Evolutionary conservation across 2,113 vertebrate genomes (phyloP).

Genomic region (Chiloscyllium plagiosum): DNA sequence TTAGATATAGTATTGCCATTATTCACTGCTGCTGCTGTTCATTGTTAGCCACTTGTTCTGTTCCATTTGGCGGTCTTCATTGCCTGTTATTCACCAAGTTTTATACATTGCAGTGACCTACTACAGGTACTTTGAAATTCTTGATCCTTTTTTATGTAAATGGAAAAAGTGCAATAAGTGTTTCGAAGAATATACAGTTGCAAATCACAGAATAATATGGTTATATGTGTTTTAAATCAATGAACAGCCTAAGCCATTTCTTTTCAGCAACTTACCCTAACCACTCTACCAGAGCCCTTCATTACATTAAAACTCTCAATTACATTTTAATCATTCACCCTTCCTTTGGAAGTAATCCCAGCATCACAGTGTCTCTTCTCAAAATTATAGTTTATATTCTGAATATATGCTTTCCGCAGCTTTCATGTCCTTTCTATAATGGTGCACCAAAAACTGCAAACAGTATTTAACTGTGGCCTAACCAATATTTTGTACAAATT

Average conservation of each 20-base stretch:
- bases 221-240: neutral
- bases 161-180: neutral
- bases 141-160: neutral
- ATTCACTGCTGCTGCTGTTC: neutral
- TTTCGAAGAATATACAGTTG: neutral
- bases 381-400: neutral
- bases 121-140: neutral
- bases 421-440: neutral
- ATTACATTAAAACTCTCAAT: neutral
- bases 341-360: neutral
- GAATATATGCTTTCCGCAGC: neutral
- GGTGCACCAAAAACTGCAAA: neutral
- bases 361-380: neutral
- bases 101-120: neutral
- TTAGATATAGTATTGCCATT: neutral
- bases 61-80: neutral
- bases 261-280: neutral
- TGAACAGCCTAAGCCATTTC: neutral
- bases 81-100: neutral
- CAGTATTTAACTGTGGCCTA: neutral
- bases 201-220: neutral
- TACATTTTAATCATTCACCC: neutral
- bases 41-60: neutral
- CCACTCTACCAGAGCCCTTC: neutral
- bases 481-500: constrained; percentile 6